Base-by-base conservation (phyloP, 2,797 vertebrate genomes). In the Bufotes viridis region DNA sequence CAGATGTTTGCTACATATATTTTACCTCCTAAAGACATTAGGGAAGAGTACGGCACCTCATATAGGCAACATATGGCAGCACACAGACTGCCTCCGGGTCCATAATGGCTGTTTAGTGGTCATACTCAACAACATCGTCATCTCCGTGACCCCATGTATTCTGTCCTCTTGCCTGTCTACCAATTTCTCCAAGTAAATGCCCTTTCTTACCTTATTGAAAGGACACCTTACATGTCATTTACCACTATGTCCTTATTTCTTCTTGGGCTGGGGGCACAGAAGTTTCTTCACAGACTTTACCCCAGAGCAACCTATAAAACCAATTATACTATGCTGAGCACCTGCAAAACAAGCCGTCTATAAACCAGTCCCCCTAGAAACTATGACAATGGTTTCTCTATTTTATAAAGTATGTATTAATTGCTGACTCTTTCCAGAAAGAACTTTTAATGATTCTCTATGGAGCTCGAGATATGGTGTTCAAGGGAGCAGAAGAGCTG, bases 371-470 rank as follows among this genome's bases (percentile, higher is more conserved):
- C 74, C 74, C 51, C 74, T 24, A 78, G 74, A 55, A 78, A 17
- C 74, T 22, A 78, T n/a, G 74, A 78, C 74, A 78, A 78, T 78
- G n/a, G 74, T 55, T 78, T 53, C 74, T 78, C 84, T 86, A 75
- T 86, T 86, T 34, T 34, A 81, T 61, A 61, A 60, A 57, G 20
- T 75, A 67, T 65, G 75, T 78, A 78, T 86, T 79, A 86, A 79
- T 86, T 86, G 84, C 78, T 69, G 84, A 60, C 57, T 76, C 51
- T 78, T 70, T 63, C 84, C 60, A 79, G 75, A 86, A 55, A 6
- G 75, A 42, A 53, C 65, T 79, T 86, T 86, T 86, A 86, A 86
- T 79, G 67, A 79, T 67, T 58, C 84, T 79, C 75, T n/a, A 78
- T 78, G 49, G 75, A n/a, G 24, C 63, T n/a, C 0, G 18, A 65